Evolutionary conservation across 2,888 invertebrate species (phyloP), one percentile per base, ranked within the genome.

Genomic region (Pocota personata): DNA sequence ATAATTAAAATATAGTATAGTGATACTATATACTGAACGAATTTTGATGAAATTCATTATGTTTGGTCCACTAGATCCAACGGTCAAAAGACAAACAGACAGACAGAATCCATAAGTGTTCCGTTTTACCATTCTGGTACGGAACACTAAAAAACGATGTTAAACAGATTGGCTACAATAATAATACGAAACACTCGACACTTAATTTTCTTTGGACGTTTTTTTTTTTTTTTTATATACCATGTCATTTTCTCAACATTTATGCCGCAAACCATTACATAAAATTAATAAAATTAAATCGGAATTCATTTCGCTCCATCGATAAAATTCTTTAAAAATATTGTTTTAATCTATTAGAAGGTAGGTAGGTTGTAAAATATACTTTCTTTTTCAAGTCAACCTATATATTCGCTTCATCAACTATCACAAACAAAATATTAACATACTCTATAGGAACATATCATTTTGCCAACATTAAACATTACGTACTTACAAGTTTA

Each of bases 291-390:
- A 7, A 16, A 30, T 35, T 37, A 21, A 30, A 32, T 24, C 10
- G 21, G 8, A 32, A 55, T 3, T 21, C 46, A 14, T 32, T 21
- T 46, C 14, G 21, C 30, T 57, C 55, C 43, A 43, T 67, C 52
- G 16, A 46, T 0, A 66, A 50, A 24, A 1, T 32, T 32, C 3
- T 6, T 35, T 2, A 14, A 27, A 7, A 40, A 32, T 14, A 35
- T 19, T n/a, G n/a, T 55, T 19, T 55, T 12, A 52, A 58, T 37
- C 57, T 19, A 3, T 19, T 43, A 71, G 24, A 46, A 71, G 71
- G 71, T 57, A 71, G 71, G 71, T 71, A 71, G 57, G 71, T 12
- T 57, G 27, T 27, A n/a, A 48, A 10, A 32, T 37, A 40, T 55
- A 12, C 12, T 43, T 43, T 27, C 30, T 14, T 52, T 21, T 55